phyloP scores from a whole-genome alignment of 1,140 invertebrate species.

The Leptopilina clavipes region DNA sequence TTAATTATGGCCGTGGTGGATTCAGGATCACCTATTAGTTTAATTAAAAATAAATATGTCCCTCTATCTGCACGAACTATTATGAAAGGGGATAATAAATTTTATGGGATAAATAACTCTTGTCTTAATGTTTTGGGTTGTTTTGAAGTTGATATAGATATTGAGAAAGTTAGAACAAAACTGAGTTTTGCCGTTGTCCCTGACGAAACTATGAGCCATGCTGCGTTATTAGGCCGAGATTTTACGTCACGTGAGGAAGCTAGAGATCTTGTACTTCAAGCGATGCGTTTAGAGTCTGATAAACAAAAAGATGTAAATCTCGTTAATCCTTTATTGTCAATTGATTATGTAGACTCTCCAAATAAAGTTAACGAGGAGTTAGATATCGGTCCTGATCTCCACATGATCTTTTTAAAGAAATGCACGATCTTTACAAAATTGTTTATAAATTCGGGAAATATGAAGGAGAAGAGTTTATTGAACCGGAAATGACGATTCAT shows the following conservation, averaged over 20 bases:
- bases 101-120: background rate
- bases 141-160: background rate
- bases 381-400: background rate
- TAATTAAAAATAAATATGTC: slow-evolving; percentile 17
- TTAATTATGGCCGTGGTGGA: slow-evolving; percentile 3
- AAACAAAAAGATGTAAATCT: background rate
- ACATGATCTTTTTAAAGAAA: background rate
- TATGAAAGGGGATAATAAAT: background rate
- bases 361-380: background rate
- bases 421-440: background rate
- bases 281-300: background rate
- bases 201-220: background rate
- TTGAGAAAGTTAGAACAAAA: background rate
- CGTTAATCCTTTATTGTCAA: background rate
- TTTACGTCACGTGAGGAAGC: background rate
- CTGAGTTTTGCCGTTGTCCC: background rate
- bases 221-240: background rate
- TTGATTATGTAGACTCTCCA: background rate
- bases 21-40: slow-evolving; percentile 19
- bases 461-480: background rate
- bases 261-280: background rate
- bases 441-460: background rate
- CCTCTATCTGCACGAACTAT: background rate
- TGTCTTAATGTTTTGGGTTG: background rate
- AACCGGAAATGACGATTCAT: background rate